Base-by-base conservation (phyloP, 2,113 vertebrate genomes). In the Corythornis madagascariensis region DNA sequence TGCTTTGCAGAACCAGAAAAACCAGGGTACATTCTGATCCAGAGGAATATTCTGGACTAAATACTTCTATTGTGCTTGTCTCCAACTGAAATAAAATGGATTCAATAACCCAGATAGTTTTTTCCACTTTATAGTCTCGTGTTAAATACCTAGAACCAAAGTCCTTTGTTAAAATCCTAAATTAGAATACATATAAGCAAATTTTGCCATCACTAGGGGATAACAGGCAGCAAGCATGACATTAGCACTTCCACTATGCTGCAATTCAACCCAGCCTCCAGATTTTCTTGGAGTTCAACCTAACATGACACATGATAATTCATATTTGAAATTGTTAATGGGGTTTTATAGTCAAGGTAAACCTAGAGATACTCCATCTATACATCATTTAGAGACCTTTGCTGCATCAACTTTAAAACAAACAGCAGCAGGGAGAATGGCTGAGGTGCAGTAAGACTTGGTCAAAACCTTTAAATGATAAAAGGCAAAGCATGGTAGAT, bases 261-360 rank as follows among this genome's bases (percentile, higher is more conserved):
- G 11, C 4, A 45, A 3, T 24, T 57, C 59, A 52, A 7, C 6
- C 19, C 47, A 38, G 9, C 10, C 7, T 53, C 28, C 25, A 17
- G 25, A 24, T 53, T 77, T 86, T 61, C 38, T 13, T 4, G 7
- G 42, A 42, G 28, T 48, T 73, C 33, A 57, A 5, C 38, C 59
- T 6, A 7, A n/a, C 4, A 4, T 0, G 5, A 5, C 52, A 61
- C 5, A 0, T 7, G 40, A 55, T 8, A 20, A 74, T 45, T 31
- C 57, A 7, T 79, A 21, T 7, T 77, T 75, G 43, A 45, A 72
- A 71, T 21, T 18, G 19, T 50, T 65, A 26, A 5, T 13, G 11
- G 35, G 26, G 47, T 31, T 94, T 89, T 21, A 8, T 61, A 12
- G 21, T 45, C 4, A 20, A 59, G 22, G 64, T 33, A 75, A 81